phyloP scores from a whole-genome alignment of 2,113 vertebrate genomes.

The Strix aluco region DNA sequence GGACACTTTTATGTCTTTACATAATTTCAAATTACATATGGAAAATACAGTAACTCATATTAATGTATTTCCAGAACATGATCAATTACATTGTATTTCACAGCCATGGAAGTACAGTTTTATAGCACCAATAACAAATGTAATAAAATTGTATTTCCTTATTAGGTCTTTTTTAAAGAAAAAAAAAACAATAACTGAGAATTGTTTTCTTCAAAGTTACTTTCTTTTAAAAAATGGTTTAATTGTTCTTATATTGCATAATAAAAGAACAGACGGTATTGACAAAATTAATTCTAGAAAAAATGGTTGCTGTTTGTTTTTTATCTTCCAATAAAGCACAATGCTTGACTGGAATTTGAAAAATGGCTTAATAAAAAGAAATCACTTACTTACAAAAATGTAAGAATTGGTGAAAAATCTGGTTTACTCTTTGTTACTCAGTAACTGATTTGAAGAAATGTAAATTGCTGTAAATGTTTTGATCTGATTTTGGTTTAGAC shows the following conservation, averaged over 20 bases:
- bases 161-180: slow-evolving; percentile 54
- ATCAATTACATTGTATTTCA: slow-evolving; percentile 73
- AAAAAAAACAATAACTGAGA: slow-evolving; percentile 29
- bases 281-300: slow-evolving; percentile 71
- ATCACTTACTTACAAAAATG: slow-evolving; percentile 24
- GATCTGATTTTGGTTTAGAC: not conserved
- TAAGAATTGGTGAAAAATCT: slow-evolving; percentile 14
- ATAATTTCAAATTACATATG: slow-evolving; percentile 73
- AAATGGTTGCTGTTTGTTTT: slow-evolving; percentile 5
- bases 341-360: slow-evolving; percentile 61
- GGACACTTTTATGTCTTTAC: slow-evolving; percentile 56
- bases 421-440: not conserved
- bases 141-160: slow-evolving; percentile 73
- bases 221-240: slow-evolving; percentile 68
- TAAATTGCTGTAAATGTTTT: not conserved
- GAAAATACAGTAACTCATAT: slow-evolving; percentile 74
- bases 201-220: slow-evolving; percentile 57
- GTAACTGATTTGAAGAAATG: not conserved
- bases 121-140: slow-evolving; percentile 72
- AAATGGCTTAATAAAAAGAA: slow-evolving; percentile 60
- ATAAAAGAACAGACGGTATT: slow-evolving; percentile 73
- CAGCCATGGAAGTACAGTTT: slow-evolving; percentile 68
- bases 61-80: slow-evolving; percentile 69
- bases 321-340: slow-evolving; percentile 65
- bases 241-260: slow-evolving; percentile 72